Conservation (phyloP, 2,797 vertebrate genomes). For the Tapera naevia region DNA sequence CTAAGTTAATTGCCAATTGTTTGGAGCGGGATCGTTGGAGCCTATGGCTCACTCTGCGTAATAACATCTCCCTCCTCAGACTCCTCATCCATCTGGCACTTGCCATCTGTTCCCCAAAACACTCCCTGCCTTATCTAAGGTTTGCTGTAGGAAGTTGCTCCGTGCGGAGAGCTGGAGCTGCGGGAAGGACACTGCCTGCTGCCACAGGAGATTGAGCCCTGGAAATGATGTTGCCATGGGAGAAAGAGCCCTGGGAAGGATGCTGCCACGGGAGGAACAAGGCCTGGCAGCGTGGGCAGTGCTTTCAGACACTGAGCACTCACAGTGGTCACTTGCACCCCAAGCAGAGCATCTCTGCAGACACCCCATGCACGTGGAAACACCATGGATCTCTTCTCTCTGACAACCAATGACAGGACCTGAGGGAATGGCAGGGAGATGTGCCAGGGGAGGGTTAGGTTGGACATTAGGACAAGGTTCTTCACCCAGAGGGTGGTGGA, state of each 20-base stretch:
- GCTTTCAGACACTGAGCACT: too few relatives aligned
- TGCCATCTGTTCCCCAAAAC: constrained; percentile 37
- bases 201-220: fast-evolving
- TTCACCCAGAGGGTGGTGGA: too few relatives aligned
- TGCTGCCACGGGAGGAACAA: too few relatives aligned
- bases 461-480: too few relatives aligned
- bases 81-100: constrained; percentile 40
- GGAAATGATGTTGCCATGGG: background rate
- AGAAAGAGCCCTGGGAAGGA: background rate
- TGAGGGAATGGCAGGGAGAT: too few relatives aligned
- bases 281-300: background rate
- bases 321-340: fast-evolving
- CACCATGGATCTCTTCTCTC: too few relatives aligned
- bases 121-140: background rate
- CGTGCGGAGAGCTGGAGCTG: background rate
- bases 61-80: constrained; percentile 8
- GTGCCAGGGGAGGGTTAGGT: too few relatives aligned
- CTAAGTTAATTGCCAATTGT: constrained; percentile 17
- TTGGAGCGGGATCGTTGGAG: background rate
- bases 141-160: background rate
- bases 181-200: background rate
- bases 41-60: background rate
- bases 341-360: background rate
- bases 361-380: background rate
- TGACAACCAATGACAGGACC: too few relatives aligned